phyloP scores from a whole-genome alignment of 2,113 vertebrate genomes.

The Melanerpes formicivorus region DNA sequence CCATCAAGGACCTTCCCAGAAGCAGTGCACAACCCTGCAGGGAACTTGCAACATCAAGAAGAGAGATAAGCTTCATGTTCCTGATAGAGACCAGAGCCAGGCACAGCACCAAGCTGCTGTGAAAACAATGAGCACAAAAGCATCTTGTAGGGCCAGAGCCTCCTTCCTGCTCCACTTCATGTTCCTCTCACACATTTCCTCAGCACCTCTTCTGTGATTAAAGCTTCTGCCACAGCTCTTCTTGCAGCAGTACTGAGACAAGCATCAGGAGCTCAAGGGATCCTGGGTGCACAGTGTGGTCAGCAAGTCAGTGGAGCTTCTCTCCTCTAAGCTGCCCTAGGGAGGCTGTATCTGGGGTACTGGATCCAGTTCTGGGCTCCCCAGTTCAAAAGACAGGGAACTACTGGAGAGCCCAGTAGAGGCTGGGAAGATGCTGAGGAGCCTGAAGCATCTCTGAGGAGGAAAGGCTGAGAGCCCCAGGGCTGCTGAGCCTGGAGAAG shows the following conservation, averaged over 20 bases:
- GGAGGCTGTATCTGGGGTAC: no score
- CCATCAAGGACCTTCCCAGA: not conserved
- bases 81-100: not conserved
- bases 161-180: rapidly evolving
- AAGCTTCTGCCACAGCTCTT: not conserved
- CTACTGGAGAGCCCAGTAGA: no score
- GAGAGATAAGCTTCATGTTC: rapidly evolving
- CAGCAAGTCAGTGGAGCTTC: not conserved
- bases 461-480: no score
- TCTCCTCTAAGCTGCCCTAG: no score
- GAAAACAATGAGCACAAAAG: not conserved
- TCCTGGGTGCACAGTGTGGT: not conserved
- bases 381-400: no score
- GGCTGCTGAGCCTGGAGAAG: no score
- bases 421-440: no score
- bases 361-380: no score
- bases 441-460: no score
- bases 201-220: not conserved
- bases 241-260: rapidly evolving
- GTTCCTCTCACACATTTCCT: not conserved
- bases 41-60: not conserved
- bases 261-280: rapidly evolving
- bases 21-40: not conserved
- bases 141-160: rapidly evolving
- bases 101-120: not conserved